Evolutionary conservation across 1,140 invertebrate genomes (phyloP).

Genomic region (Hyposmocoma kahamanoa): DNA sequence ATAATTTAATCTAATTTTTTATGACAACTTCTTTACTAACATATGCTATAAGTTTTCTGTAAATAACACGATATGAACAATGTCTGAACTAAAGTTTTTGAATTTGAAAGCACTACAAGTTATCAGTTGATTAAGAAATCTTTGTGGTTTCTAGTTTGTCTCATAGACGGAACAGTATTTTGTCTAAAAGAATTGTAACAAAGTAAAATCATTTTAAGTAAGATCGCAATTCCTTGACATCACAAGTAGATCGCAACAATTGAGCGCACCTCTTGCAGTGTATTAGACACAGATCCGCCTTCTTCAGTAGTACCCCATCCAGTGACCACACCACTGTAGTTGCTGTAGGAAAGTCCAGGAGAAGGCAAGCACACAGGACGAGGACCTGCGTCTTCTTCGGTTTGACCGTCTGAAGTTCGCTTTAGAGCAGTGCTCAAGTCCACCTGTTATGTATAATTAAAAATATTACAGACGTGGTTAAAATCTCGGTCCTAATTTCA

Average conservation of each 20-base stretch:
- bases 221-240: no score
- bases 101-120: no score
- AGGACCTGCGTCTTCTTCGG: conserved; percentile 71
- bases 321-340: conserved; percentile 75
- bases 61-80: no score
- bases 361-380: conserved; percentile 83
- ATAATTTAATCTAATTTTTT: no score
- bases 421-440: conserved; percentile 50
- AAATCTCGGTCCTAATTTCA: no score
- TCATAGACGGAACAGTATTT: not conserved
- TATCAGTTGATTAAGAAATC: no score
- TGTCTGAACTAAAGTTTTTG: no score
- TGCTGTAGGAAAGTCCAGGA: conserved; percentile 74
- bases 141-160: not conserved
- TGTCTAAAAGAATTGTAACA: not conserved
- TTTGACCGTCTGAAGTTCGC: conserved; percentile 16
- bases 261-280: conserved; percentile 75
- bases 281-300: conserved; percentile 74
- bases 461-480: not conserved
- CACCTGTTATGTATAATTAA: conserved; percentile 23
- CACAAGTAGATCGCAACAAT: conserved; percentile 30
- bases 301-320: conserved; percentile 82
- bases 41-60: no score
- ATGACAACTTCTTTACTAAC: no score
- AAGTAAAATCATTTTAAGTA: no score